These are phyloP conservation scores for Heterodera filipjevi DNA, from an alignment of 2,888 invertebrate genomes.

Conservation along the genomic window DNA sequence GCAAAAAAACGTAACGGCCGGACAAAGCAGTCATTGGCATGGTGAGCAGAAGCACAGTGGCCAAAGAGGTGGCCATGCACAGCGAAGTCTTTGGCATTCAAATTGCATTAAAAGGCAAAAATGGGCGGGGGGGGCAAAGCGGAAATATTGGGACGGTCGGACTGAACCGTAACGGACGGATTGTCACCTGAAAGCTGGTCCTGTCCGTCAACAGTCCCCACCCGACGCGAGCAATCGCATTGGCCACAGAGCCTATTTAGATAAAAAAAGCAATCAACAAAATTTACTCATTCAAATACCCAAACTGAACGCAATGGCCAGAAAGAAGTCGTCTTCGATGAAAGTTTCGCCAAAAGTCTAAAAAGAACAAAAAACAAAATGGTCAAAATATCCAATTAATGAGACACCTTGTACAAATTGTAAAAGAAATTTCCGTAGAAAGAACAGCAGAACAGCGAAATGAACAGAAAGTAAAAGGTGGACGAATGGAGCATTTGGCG, in stretches of 20 bases:
- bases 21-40: slow-evolving; percentile 57
- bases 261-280: not conserved
- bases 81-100: slow-evolving; percentile 63
- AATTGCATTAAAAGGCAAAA: slow-evolving; percentile 17
- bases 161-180: too few species aligned
- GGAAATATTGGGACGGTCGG: too few species aligned
- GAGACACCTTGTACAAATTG: slow-evolving; percentile 57
- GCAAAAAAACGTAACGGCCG: slow-evolving; percentile 47
- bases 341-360: slow-evolving; percentile 63
- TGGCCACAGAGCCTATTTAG: slow-evolving; percentile 67
- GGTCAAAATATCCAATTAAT: too few species aligned
- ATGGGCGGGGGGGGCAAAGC: not conserved
- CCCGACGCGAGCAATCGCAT: slow-evolving; percentile 67
- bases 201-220: slow-evolving; percentile 68
- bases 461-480: slow-evolving; percentile 52
- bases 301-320: slow-evolving; percentile 67
- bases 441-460: slow-evolving; percentile 43
- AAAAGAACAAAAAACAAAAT: slow-evolving; percentile 34
- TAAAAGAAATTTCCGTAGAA: slow-evolving; percentile 64
- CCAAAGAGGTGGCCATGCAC: slow-evolving; percentile 57
- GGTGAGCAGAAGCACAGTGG: slow-evolving; percentile 57
- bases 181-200: slow-evolving; percentile 66
- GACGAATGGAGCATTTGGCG: slow-evolving; percentile 56
- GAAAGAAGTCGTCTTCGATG: slow-evolving; percentile 68
- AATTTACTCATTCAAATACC: not conserved